Conservation (phyloP, 2,797 vertebrate genomes). For the Danionella dracula region DNA sequence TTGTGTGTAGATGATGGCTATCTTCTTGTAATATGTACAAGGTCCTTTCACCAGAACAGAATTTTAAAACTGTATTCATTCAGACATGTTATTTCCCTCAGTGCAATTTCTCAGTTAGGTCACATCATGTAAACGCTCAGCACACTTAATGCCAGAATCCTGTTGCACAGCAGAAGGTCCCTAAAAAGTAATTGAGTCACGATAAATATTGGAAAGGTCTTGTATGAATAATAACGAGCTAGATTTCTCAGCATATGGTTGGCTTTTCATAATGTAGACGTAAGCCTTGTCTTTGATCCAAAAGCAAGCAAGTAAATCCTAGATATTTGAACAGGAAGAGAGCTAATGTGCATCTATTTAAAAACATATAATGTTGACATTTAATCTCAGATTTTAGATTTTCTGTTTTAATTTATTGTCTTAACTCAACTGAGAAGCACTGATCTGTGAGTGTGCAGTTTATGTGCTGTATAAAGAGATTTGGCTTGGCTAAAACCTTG, state of each 20-base stretch:
- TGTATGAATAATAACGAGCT: slow-evolving; percentile 47
- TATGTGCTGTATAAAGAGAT: no score
- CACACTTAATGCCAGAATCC: slow-evolving; percentile 35
- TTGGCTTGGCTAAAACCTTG: no score
- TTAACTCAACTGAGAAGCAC: no score
- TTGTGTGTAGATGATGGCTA: no score
- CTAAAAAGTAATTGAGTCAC: slow-evolving; percentile 44
- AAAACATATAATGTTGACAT: no score
- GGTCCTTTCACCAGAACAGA: neutral
- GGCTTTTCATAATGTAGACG: slow-evolving; percentile 51
- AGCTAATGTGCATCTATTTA: no score
- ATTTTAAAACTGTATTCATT: slow-evolving; percentile 8
- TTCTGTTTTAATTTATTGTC: no score
- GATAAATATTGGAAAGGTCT: slow-evolving; percentile 37
- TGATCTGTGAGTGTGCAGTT: no score
- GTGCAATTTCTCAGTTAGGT: slow-evolving; percentile 21
- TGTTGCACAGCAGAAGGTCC: slow-evolving; percentile 20
- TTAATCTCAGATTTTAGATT: no score
- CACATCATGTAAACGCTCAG: slow-evolving; percentile 7
- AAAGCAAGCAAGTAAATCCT: slow-evolving; percentile 6
- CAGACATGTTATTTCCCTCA: slow-evolving; percentile 1
- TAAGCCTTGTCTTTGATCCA: slow-evolving; percentile 33
- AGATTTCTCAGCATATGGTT: slow-evolving; percentile 20
- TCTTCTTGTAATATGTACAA: neutral
- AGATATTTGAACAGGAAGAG: neutral